Percentiles rank a stretch among this genome's conserved stretches.
Evolutionary conservation across 2,888 invertebrate species (phyloP).

Genomic region (Hirtodrosophila trivittata): DNA sequence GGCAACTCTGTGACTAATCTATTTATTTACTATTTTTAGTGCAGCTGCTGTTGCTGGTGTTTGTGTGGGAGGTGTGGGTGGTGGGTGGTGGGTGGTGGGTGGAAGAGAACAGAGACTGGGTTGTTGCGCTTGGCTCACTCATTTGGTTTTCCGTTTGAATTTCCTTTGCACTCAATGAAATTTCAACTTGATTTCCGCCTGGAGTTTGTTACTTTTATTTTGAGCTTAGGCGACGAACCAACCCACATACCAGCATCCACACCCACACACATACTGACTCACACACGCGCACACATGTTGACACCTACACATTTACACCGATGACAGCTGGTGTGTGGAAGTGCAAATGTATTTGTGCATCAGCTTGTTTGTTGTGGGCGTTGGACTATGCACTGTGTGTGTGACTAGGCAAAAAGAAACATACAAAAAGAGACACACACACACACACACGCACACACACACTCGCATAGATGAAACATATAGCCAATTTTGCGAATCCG

Average conservation of each 20-base stretch:
- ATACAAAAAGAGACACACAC: slow-evolving; percentile 14
- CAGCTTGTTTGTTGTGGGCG: too few species aligned
- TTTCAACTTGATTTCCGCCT: slow-evolving; percentile 79
- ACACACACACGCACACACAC: neutral
- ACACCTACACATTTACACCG: slow-evolving; percentile 33
- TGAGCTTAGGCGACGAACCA: slow-evolving; percentile 47
- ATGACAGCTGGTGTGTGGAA: slow-evolving; percentile 44
- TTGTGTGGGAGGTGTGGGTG: neutral
- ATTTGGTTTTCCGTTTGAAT: slow-evolving; percentile 78
- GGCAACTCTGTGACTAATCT: slow-evolving; percentile 31
- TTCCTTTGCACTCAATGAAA: slow-evolving; percentile 78
- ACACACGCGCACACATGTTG: slow-evolving; percentile 21
- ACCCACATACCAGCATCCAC: slow-evolving; percentile 20
- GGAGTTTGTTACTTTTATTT: slow-evolving; percentile 73
- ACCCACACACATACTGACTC: slow-evolving; percentile 28
- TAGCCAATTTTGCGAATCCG: slow-evolving; percentile 77
- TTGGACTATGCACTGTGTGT: slow-evolving; percentile 17
- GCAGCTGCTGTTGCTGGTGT: slow-evolving; percentile 9
- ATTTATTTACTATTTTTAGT: slow-evolving; percentile 49
- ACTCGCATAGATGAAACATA: slow-evolving; percentile 50
- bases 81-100: too few species aligned
- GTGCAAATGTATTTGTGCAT: too few species aligned
- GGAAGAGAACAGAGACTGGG: neutral
- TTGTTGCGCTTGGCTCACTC: slow-evolving; percentile 49
- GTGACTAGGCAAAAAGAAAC: neutral